Conservation (phyloP, 2,113 vertebrate species). For the Heteronetta atricapilla region DNA sequence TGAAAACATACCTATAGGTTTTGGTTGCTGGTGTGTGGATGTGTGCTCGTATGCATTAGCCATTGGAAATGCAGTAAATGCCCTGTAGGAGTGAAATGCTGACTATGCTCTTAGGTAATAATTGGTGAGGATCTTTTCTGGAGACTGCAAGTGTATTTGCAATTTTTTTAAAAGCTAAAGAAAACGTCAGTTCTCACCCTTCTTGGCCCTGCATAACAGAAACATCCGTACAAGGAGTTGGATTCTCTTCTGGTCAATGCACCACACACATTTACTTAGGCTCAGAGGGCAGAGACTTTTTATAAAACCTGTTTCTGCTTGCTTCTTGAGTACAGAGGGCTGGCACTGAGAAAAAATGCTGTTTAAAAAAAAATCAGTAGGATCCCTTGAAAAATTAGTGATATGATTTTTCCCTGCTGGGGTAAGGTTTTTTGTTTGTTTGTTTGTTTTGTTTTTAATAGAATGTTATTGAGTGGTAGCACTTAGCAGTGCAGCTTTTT, state of each 20-base stretch:
- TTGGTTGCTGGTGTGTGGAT: background rate
- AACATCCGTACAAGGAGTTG: background rate
- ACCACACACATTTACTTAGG: background rate
- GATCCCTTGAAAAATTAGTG: background rate
- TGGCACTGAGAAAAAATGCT: background rate
- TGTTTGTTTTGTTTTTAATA: background rate
- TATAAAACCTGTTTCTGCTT: background rate
- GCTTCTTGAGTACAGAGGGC: background rate
- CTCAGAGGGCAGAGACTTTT: background rate
- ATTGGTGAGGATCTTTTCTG: background rate
- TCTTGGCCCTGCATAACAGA: background rate
- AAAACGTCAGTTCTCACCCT: background rate
- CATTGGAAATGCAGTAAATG: background rate
- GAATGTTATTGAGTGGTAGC: background rate
- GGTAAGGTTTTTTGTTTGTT: accelerated
- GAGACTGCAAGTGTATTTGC: background rate
- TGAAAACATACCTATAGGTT: background rate
- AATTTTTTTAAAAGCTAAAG: background rate
- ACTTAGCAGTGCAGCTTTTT: background rate
- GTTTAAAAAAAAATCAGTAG: background rate
- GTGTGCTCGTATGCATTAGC: background rate
- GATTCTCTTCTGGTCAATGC: background rate
- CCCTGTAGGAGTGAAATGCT: background rate
- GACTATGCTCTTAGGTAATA: background rate
- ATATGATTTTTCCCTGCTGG: background rate